Conservation (phyloP, 2,797 vertebrate genomes). For the Pelobates cultripes region DNA sequence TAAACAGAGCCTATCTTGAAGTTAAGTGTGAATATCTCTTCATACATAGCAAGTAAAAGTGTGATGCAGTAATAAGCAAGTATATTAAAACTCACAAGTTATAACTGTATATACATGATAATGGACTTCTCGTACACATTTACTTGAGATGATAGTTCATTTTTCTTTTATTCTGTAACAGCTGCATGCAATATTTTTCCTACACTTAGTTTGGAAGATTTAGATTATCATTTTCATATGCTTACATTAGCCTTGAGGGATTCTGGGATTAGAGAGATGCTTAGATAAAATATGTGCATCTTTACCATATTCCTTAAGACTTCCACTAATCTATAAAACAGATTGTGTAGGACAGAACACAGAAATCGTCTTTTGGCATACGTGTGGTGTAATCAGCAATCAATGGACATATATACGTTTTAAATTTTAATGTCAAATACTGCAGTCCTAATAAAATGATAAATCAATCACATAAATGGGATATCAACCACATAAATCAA, state of each 20-base stretch:
- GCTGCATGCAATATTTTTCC: constrained; percentile 62
- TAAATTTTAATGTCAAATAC: constrained; percentile 8
- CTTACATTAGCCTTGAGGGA: constrained; percentile 30
- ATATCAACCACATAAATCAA: constrained; percentile 4
- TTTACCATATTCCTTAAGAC: constrained; percentile 36
- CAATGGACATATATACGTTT: background rate
- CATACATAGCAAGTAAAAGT: constrained; percentile 56
- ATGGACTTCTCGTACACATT: background rate
- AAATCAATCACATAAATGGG: constrained; percentile 8
- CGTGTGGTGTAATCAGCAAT: background rate
- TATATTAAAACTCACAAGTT: no score
- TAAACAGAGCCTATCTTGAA: constrained; percentile 58
- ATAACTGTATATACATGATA: background rate
- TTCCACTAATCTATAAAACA: constrained; percentile 46
- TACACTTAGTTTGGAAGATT: constrained; percentile 58
- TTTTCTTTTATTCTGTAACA: constrained; percentile 60
- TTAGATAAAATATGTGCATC: constrained; percentile 48
- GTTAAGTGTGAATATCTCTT: constrained; percentile 57
- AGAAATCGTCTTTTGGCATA: constrained; percentile 35
- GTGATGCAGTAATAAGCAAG: constrained; percentile 49
- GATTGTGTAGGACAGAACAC: constrained; percentile 23
- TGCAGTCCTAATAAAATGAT: constrained; percentile 9
- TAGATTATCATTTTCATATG: constrained; percentile 63
- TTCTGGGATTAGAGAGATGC: constrained; percentile 38
- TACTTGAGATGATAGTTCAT: constrained; percentile 43